Percentiles rank a stretch among this genome's conserved stretches.
These are phyloP conservation scores for Myopa testacea DNA, from an alignment of 2,888 invertebrate species.

Conservation along the genomic window DNA sequence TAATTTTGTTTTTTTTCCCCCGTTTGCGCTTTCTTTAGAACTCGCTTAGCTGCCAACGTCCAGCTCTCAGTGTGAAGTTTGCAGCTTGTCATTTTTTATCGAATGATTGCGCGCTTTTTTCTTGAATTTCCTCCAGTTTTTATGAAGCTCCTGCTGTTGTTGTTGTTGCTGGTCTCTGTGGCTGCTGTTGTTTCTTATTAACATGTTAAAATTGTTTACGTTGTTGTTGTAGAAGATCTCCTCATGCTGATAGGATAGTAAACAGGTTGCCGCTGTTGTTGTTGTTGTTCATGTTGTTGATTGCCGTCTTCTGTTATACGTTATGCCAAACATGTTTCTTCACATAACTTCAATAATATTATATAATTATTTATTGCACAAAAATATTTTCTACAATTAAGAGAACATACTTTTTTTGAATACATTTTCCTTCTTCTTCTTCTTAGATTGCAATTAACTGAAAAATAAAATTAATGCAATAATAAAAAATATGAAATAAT, in stretches of 20 bases:
- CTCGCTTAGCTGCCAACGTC: background rate
- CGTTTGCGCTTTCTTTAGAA: background rate
- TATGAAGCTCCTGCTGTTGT: background rate
- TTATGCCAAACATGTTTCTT: background rate
- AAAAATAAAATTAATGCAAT: too few species aligned
- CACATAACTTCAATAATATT: background rate
- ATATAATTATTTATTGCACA: background rate
- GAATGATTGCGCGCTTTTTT: conserved; percentile 16
- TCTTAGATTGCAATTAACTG: too few species aligned
- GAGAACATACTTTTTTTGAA: too few species aligned
- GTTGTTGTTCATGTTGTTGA: conserved; percentile 4
- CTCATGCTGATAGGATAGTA: background rate
- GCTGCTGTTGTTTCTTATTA: conserved; percentile 1
- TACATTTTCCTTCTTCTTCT: too few species aligned
- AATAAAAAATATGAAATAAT: too few species aligned
- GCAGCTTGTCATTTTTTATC: conserved; percentile 19
- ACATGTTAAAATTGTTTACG: conserved; percentile 17
- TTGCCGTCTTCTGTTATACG: background rate
- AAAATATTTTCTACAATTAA: background rate
- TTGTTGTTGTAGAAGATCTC: background rate
- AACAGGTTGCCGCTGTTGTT: background rate
- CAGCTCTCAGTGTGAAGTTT: background rate
- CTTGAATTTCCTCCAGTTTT: background rate
- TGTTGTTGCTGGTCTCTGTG: background rate
- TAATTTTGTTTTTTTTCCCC: background rate